Conservation (phyloP, 2,113 vertebrate species). For the Agelaius tricolor region DNA sequence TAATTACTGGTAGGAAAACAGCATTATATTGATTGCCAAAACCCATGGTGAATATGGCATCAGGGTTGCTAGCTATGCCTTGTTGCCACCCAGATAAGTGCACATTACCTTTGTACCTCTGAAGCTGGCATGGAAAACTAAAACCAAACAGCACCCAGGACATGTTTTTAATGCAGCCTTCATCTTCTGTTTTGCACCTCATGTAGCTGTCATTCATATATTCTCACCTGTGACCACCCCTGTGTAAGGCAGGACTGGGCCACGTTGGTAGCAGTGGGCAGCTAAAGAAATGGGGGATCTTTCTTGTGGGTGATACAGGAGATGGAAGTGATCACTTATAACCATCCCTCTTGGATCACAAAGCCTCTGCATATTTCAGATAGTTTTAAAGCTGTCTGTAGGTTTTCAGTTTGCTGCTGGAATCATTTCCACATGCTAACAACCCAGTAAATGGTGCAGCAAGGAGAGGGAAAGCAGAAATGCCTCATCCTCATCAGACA, state of each 20-base stretch:
- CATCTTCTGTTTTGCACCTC: background rate
- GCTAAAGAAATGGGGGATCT: background rate
- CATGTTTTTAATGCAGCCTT: background rate
- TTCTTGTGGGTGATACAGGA: background rate
- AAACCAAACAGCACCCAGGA: background rate
- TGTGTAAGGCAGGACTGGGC: background rate
- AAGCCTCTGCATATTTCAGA: constrained; percentile 36
- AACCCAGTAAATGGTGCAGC: background rate
- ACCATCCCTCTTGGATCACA: background rate
- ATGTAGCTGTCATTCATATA: accelerated
- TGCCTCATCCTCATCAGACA: background rate
- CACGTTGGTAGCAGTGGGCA: accelerated
- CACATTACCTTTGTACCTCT: background rate
- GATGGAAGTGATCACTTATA: background rate
- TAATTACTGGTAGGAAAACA: background rate
- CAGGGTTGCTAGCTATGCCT: background rate
- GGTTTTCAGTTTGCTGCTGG: constrained; percentile 24
- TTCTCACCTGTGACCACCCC: background rate
- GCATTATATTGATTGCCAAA: background rate
- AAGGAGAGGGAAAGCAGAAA: background rate
- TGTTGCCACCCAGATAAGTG: background rate
- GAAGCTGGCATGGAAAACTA: background rate
- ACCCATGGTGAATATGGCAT: background rate
- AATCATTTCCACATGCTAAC: constrained; percentile 47
- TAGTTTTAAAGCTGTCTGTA: constrained; percentile 4